Base-by-base conservation (phyloP, 1,140 invertebrate genomes). In the Rhyzopertha dominica region DNA sequence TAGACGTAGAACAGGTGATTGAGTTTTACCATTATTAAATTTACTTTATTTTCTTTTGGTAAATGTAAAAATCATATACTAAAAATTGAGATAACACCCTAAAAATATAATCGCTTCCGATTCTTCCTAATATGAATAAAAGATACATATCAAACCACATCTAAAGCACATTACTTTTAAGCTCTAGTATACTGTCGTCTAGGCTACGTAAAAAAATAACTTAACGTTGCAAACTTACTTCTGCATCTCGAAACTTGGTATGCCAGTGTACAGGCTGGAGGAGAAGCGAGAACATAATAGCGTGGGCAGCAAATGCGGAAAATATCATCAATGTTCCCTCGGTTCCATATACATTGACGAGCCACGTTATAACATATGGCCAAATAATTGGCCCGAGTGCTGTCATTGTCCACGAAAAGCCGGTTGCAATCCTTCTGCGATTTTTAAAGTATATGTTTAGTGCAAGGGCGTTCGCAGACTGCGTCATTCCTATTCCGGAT, bases 401-500 rank as follows among this genome's bases (percentile, higher is more conserved):
- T 2, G 69, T 70, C 1, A 61, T 56, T 1, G 68, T 66, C 66
- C 66, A 71, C 4, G 66, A 63, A 4, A 72, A 53, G 2, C 71
- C 69, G 8, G 65, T 65, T 8, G 72, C 72, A 10, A 68, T 59
- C 37, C 69, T 58, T 53, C 67, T 61, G 49, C 62, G 65, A 25
- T 65, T 58, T 30, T 61, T 62, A 47, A 74, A 74, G 50, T 72
- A 74, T 1, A 71, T 67, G 47, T 72, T 73, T 19, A 73, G 32
- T 8, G 70, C 70, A 43, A 73, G 44, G 17, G 59, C 51, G 51
- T 79, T 80, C 22, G 78, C 70, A 4, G 78, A 77, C 47, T 76
- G 72, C 13, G 72, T 74, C 22, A 80, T 74, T 41, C 78, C 78
- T 50, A 73, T 70, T 20, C 76, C 76, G 45, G 70, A 70, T 51